Evolutionary conservation across 2,113 vertebrate genomes (phyloP), one percentile per base, ranked within the genome.

Genomic region (Neoarius graeffei): DNA sequence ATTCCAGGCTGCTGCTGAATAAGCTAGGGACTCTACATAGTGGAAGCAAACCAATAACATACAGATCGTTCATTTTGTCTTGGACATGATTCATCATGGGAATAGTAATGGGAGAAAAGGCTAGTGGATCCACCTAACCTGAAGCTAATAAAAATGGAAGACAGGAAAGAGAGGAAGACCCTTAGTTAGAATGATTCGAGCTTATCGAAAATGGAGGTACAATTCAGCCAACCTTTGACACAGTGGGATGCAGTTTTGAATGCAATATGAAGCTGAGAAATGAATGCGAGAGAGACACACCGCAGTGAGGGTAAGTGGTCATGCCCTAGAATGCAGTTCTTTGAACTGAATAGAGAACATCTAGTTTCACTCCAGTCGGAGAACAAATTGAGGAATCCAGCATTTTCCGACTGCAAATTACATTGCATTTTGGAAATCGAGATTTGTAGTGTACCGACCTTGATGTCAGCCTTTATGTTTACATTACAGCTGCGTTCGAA

Each of bases 1-100:
- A 97, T 97, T 95, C 94, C 85, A 89, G 91, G 92, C 59, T 91
- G 92, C 87, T 95, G 96, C 95, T 96, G 94, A 95, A 95, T 95
- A 95, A 96, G 94, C 94, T 62, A 91, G 91, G 90, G 92, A 91
- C 92, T 94, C 94, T 93, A 94, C 89, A 89, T 88, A 91, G 92
- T 83, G 88, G 92, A 92, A 83, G 91, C 92, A 94, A 89, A 90
- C 92, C 93, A 94, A 91, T 93, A 95, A 91, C 92, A 88, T 81
- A 62, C 86, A 90, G 89, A 96, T 95, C 95, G 90, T 94, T 96
- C 94, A 96, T 90, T 85, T 87, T 59, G 27, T 77, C 67, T 73
- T 71, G 20, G 54, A 84, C 30, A 59, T 7, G 42, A 66, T 27
- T 69, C 57, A 52, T 77, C 69, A 87, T 54, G 82, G 71, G 83